phyloP scores from a whole-genome alignment of 2,113 vertebrate genomes.

The Calyptomena viridis region DNA sequence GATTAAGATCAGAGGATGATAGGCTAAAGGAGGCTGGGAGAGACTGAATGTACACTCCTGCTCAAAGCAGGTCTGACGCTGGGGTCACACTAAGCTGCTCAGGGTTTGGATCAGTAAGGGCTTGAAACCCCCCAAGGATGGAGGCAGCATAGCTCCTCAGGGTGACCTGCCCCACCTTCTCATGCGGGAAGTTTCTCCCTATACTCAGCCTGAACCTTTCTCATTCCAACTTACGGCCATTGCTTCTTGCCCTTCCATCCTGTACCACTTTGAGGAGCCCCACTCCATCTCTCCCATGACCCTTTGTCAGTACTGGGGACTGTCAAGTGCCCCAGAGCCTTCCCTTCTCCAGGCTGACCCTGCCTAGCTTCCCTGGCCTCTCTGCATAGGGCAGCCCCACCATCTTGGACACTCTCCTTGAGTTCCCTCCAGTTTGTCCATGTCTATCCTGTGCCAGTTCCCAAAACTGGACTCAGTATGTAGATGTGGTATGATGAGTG shows the following conservation, averaged over 20 bases:
- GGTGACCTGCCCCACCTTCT: background rate
- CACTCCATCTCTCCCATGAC: background rate
- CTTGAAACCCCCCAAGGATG: background rate
- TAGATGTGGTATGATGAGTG: background rate
- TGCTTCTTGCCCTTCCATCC: background rate
- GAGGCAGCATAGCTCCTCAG: background rate
- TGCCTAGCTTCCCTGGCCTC: background rate
- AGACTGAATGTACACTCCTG: background rate
- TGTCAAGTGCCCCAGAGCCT: background rate
- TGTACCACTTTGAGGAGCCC: background rate
- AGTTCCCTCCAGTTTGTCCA: background rate
- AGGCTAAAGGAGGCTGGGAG: background rate
- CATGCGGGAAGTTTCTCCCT: background rate
- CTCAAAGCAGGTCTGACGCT: background rate
- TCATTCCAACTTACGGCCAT: background rate
- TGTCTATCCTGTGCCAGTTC: background rate
- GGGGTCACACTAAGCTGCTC: background rate
- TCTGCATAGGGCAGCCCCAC: background rate
- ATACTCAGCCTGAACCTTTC: background rate
- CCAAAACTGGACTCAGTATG: background rate
- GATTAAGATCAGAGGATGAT: background rate
- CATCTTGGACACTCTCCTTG: too few species aligned
- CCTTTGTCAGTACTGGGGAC: accelerated
- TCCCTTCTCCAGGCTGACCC: background rate
- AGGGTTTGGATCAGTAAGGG: background rate